Evolutionary conservation across 2,888 invertebrate genomes (phyloP).

Genomic region (Cerceris rybyensis): DNA sequence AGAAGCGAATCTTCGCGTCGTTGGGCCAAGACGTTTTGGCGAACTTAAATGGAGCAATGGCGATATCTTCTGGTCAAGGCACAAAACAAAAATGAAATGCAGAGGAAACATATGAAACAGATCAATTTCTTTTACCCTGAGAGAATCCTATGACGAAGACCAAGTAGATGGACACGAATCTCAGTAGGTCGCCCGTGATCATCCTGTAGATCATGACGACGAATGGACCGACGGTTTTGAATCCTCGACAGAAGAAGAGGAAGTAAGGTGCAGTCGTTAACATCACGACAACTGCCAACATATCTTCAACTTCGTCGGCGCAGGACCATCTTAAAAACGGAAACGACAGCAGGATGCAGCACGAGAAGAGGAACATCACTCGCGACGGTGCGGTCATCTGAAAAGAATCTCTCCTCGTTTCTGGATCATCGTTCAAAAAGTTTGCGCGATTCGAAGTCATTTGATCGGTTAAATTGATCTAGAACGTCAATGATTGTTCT

Average conservation of each 20-base stretch:
- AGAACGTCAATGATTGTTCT: no score
- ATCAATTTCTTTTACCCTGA: conserved; percentile 86
- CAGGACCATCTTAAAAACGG: conserved; percentile 93
- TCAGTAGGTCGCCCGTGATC: conserved; percentile 97
- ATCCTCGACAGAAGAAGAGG: conserved; percentile 98
- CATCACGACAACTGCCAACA: conserved; percentile 96
- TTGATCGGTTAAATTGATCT: neutral
- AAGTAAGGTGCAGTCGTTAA: conserved; percentile 98
- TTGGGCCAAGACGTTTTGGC: neutral
- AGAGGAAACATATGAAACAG: neutral
- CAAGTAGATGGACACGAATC: conserved; percentile 97
- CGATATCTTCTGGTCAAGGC: no score
- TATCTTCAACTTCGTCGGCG: conserved; percentile 93
- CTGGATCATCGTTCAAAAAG: neutral
- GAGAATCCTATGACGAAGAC: conserved; percentile 99
- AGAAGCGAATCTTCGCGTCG: neutral
- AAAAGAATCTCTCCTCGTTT: conserved; percentile 37
- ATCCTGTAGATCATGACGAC: conserved; percentile 99
- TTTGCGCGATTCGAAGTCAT: neutral
- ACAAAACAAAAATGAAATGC: neutral
- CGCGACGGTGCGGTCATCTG: conserved; percentile 94
- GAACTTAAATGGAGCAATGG: neutral
- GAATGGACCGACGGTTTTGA: conserved; percentile 99
- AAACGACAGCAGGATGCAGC: conserved; percentile 92
- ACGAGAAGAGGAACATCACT: conserved; percentile 97